Evolutionary conservation across 2,797 vertebrate species (phyloP), one percentile per base, ranked within the genome.

Genomic region (Schizothorax lantsangensis): DNA sequence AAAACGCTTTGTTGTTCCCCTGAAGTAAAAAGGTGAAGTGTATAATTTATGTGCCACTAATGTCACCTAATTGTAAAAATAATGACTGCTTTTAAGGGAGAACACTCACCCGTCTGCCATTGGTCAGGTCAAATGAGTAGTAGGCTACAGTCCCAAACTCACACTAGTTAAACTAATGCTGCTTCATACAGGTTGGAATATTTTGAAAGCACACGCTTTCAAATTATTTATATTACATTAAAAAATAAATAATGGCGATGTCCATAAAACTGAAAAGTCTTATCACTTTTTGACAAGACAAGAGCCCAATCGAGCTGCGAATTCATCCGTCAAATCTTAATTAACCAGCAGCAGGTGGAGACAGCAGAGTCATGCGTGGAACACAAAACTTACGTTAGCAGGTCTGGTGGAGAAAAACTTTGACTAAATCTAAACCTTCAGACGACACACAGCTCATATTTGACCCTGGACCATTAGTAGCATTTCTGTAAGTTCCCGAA

Each of bases 1-100:
- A 77, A 77, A 77, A 30, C 8, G 12, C 19, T 84, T 23, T 30
- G 54, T 74, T 74, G 40, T 75, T 84, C 5, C 30, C 33, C 38
- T 75, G 45, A 45, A 75, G 57, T 26, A 15, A 74, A 59, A 79
- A 59, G 75, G 75, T 5, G 2, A 59, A 79, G 21, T 40, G 52
- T 79, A n/a, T 79, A 79, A 79, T 79, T 79, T 59, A 0, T 5
- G 77, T 79, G 77, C 36, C 54, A 79, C 77, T 17, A 79, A 79
- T 0, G 5, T 52, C 19, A 23, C 74, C 10, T 33, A 54, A 77
- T n/a, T 38, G 52, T 15, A 38, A 52, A 78, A 78, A 57, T 38
- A 57, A 57, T 38, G 6, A n/a, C 33, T 78, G 75, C 33, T 75
- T 33, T 78, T 57, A 78, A 78, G 74, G 30, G 36, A 78, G 49